Base-by-base conservation (phyloP, 1,140 invertebrate genomes). In the Aphelenchoides avenae region DNA sequence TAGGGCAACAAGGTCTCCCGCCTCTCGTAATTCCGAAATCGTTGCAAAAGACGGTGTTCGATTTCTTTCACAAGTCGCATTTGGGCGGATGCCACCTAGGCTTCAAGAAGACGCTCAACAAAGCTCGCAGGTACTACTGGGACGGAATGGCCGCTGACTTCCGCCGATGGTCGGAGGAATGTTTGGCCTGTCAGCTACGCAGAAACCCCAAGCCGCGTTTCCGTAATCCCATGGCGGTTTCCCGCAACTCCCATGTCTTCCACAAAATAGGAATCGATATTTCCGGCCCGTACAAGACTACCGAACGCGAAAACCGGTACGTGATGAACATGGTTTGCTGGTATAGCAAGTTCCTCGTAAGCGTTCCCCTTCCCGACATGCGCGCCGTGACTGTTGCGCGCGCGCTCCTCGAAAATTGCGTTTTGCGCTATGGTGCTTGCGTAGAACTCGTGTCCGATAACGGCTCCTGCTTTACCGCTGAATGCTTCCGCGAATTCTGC, bases 71-170 rank as follows among this genome's bases (percentile, higher is more conserved):
- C 26, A 34, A 5, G 3, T 57, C 27, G 7, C 15, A 15, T 6
- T n/a, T 54, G 2, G 51, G 27, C 0, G 51, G 54, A 27, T 34
- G 51, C 13, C 51, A 54, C 22, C 26, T 52, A n/a, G 55, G 29
- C 11, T 20, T 27, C 6, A 9, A 36, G 6, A 57, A 57, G 22
- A 39, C 30, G 3, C 13, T 54, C 7, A 29, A 40, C 18, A 57
- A 54, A 57, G 37, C 54, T 4, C 18, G 29, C 24, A 27, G 31
- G 27, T 57, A 57, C 11, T 54, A 55, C 13, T 57, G 54, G 54
- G 27, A 34, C 13, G 24, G 22, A 15, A 26, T 57, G 2, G 4
- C 24, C 15, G 26, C 26, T 1, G 54, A 57, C 52, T 29, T 57
- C 1, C 7, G 22, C 5, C 9, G 11, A 11, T 53, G 51, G 34